Evolutionary conservation across 37 sponge, comb jelly and placozoan species (phyloP).

Genomic region (Tethya wilhelma): DNA sequence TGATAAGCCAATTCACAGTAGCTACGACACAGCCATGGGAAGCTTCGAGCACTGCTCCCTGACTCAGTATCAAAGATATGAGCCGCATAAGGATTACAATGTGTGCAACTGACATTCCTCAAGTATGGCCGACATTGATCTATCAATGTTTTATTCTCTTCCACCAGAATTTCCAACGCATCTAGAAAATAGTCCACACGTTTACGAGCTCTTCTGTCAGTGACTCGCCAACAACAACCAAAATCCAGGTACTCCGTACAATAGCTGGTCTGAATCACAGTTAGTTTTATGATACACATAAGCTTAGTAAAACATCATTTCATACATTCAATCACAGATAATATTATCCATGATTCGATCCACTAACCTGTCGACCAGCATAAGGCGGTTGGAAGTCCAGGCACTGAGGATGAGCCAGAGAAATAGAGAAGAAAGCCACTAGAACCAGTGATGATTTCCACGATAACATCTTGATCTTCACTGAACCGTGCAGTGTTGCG

Average conservation of each 20-base stretch:
- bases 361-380: neutral
- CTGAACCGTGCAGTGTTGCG: too few relatives aligned
- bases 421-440: too few relatives aligned
- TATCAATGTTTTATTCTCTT: too few relatives aligned
- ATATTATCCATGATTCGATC: neutral
- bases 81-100: constrained; percentile 75
- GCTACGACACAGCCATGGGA: constrained; percentile 61
- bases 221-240: constrained; percentile 46
- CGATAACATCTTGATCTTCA: too few relatives aligned
- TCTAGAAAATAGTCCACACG: neutral
- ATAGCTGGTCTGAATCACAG: neutral
- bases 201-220: constrained; percentile 20
- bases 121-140: constrained; percentile 45
- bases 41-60: neutral
- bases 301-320: neutral
- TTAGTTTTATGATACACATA: neutral
- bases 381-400: constrained; percentile 76
- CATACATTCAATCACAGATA: neutral
- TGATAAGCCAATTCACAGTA: constrained; percentile 57
- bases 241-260: constrained; percentile 61
- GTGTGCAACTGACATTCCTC: constrained; percentile 52
- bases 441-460: too few relatives aligned
- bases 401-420: constrained; percentile 72
- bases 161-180: neutral
- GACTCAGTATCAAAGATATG: constrained; percentile 73